phyloP scores from a whole-genome alignment of 2,113 vertebrate species.

The Sylvilagus bachmani region DNA sequence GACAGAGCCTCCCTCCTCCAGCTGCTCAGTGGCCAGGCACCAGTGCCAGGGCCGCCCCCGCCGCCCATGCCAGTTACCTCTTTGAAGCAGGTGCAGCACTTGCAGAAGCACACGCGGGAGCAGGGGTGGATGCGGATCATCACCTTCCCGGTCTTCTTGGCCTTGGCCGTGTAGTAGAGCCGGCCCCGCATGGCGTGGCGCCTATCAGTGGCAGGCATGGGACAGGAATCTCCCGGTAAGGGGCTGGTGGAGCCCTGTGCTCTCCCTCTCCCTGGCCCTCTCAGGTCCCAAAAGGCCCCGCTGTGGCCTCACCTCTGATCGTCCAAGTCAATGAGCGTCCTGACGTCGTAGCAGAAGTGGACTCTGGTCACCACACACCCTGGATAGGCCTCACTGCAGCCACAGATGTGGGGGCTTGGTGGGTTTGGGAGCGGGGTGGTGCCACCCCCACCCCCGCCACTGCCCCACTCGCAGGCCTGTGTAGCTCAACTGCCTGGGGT shows the following conservation, averaged over 20 bases:
- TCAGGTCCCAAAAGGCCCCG: rapidly evolving
- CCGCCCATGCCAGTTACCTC: slow-evolving; percentile 86
- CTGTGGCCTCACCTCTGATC: slow-evolving; percentile 90
- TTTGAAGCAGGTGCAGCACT: slow-evolving; percentile 93
- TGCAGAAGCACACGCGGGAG: slow-evolving; percentile 95
- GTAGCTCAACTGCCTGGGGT: neutral
- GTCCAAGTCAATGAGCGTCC: slow-evolving; percentile 95
- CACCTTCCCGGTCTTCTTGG: slow-evolving; percentile 95
- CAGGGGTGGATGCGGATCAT: slow-evolving; percentile 97
- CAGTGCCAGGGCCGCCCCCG: neutral
- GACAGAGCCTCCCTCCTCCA: neutral
- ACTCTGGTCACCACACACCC: slow-evolving; percentile 96
- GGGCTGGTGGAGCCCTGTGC: neutral
- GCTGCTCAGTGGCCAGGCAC: neutral
- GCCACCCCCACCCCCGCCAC: neutral
- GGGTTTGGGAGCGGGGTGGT: neutral
- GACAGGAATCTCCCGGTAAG: rapidly evolving
- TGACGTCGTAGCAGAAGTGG: slow-evolving; percentile 96
- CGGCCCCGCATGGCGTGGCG: slow-evolving; percentile 98
- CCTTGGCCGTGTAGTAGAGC: slow-evolving; percentile 95
- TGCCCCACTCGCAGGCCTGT: neutral
- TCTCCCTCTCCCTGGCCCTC: neutral
- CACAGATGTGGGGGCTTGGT: slow-evolving; percentile 66
- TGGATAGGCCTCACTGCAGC: slow-evolving; percentile 95
- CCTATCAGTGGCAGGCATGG: slow-evolving; percentile 78